phyloP scores from a whole-genome alignment of 2,113 vertebrate genomes.

The Rhadina sibilatrix region DNA sequence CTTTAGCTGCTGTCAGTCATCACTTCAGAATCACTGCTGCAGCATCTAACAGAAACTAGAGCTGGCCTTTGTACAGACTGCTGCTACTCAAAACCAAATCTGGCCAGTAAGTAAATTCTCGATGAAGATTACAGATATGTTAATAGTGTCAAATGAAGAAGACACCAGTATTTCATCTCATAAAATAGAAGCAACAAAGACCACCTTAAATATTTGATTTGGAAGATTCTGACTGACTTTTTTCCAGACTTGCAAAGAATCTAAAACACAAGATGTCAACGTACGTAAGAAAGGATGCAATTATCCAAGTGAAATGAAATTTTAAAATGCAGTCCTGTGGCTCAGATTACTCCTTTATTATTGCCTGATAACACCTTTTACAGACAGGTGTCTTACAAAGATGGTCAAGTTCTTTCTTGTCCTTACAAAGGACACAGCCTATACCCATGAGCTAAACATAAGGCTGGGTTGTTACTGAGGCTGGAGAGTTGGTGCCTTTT shows the following conservation, averaged over 20 bases:
- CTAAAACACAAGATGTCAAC: not conserved
- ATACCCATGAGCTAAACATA: not conserved
- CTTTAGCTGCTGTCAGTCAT: not conserved
- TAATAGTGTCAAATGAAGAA: not conserved
- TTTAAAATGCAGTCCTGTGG: not conserved
- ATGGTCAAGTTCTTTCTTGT: not conserved
- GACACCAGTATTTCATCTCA: not conserved
- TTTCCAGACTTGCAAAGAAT: not conserved
- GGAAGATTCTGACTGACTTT: not conserved
- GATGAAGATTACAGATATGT: not conserved
- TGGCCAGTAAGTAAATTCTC: not conserved
- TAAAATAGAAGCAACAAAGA: not conserved
- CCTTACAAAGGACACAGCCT: not conserved
- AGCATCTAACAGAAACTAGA: not conserved
- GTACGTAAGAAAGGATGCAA: not conserved
- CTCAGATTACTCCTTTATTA: not conserved
- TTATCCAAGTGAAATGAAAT: not conserved
- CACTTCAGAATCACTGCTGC: not conserved
- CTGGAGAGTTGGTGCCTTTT: not conserved
- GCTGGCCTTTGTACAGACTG: not conserved
- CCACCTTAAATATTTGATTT: not conserved
- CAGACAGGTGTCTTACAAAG: not conserved
- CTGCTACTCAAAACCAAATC: not conserved
- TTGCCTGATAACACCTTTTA: not conserved
- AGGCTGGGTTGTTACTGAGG: not conserved